These are phyloP conservation scores for Eupithecia subfuscata DNA, from an alignment of 2,888 invertebrate genomes.

Conservation along the genomic window DNA sequence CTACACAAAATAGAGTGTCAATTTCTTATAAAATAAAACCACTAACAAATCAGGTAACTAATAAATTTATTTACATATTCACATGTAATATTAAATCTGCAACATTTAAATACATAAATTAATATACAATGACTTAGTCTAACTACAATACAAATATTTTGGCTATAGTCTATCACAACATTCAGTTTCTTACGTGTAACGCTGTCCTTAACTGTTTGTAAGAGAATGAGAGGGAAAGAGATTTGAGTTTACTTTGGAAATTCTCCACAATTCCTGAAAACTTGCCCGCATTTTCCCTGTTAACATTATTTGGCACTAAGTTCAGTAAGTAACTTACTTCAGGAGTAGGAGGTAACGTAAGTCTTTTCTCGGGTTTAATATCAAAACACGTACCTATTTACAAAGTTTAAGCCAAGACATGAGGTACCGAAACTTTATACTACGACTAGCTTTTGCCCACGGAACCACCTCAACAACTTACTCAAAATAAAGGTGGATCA, in stretches of 20 bases:
- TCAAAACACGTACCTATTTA: slow-evolving; percentile 13
- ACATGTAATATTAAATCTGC: slow-evolving; percentile 73
- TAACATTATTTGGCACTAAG: slow-evolving; percentile 11
- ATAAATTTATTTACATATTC: slow-evolving; percentile 83
- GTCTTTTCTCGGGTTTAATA: slow-evolving; percentile 15
- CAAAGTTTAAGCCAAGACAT: slow-evolving; percentile 8
- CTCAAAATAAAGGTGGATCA: background rate
- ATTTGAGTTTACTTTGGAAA: background rate
- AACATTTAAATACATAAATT: slow-evolving; percentile 74
- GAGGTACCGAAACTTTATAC: background rate
- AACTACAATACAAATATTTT: slow-evolving; percentile 66
- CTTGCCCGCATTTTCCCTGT: background rate
- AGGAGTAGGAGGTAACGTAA: slow-evolving; percentile 8
- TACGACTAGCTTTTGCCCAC: slow-evolving; percentile 1
- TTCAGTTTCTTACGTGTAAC: slow-evolving; percentile 68
- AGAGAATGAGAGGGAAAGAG: slow-evolving; percentile 31
- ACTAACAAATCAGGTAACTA: slow-evolving; percentile 65
- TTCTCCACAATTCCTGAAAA: background rate
- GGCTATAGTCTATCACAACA: slow-evolving; percentile 79
- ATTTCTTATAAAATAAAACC: slow-evolving; percentile 48
- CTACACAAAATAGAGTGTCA: background rate
- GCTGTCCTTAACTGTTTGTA: slow-evolving; percentile 35
- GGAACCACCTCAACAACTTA: background rate
- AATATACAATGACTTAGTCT: slow-evolving; percentile 58
- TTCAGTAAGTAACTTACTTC: slow-evolving; percentile 3